Evolutionary conservation across 1,140 invertebrate species (phyloP), one percentile per base, ranked within the genome.

Genomic region (Pollicipes pollicipes): DNA sequence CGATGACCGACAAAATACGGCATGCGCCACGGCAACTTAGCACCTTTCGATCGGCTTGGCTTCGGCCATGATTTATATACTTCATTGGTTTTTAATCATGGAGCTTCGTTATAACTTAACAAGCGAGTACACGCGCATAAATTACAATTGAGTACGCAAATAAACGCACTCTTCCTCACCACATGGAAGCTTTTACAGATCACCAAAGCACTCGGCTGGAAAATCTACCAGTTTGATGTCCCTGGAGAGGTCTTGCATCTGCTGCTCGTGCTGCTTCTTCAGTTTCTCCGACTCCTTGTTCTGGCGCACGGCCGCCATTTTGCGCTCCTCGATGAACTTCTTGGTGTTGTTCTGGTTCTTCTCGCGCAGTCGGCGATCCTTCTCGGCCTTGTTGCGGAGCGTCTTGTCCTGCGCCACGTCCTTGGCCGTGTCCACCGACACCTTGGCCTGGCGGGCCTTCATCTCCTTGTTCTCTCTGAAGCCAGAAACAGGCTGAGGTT

Each of bases 301-400:
- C 77, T 98, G 95, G 77, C 95, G 91, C 75, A 94, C 90, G 70
- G 90, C 88, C n/a, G 84, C 81, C 37, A 83, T 80, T 77, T 92
- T 97, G 69, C 94, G 85, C 80, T 99, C 96, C 76, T 99, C 97
- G 83, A 98, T 90, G 78, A 99, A 99, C 76, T 95, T 93, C 80
- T 99, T 99, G 27, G 95, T 96, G 79, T 99, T 99, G 78, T 98
- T 98, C 77, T 98, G 94, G 77, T 98, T 97, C 76, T 98, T 93
- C 80, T 99, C 97, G 72, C 94, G 84, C 28, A 95, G 80, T 37
- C 90, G 85, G 73, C 95, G 85, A 76, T 99, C 97, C 76, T 95
- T 92, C 77, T 99, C 97, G 29, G 93, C 93, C 77, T 98, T 96
- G 67, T 95, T 98, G 79, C 96, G 93, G 30, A 99, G 83, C 0